Evolutionary conservation across 2,888 invertebrate genomes (phyloP), one percentile per base, ranked within the genome.

Genomic region (Macrostomum cliftonense): DNA sequence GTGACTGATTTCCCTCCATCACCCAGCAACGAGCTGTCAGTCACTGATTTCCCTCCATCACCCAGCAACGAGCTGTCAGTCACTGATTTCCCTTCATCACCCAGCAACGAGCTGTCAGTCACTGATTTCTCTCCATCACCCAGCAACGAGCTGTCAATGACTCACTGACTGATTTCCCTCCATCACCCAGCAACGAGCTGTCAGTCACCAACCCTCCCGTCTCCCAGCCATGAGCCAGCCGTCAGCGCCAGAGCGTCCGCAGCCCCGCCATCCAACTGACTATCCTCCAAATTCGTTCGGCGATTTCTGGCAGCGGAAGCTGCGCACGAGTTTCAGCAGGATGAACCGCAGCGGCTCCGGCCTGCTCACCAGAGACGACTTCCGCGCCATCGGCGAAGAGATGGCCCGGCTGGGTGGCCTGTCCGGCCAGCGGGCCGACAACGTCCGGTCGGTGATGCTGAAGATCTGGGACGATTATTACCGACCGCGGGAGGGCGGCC

Each of bases 271-370:
- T 21, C n/a, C 43, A 2, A 5, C 14, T 16, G 43, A 14, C 43
- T 43, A 43, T 9, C 43, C 43, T 2, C 14, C 43, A 5, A 36
- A 21, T 5, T 5, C 9, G 9, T 20, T 20, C 43, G 20, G 21
- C 43, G 43, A 43, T 13, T 43, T 43, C 43, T 43, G 28, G 21
- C 20, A 43, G 43, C 43, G 43, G 16, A 43, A 43, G 43, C 43
- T 43, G 43, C n/a, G 43, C 20, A 43, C 43, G 21, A 21, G 43
- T 17, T 43, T 43, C 43, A 7, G 43, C 43, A 2, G 14, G 14
- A 20, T 43, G 43, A 36, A 43, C 43, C 17, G n/a, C 17, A 43
- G 28, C 43, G 43, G 43, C 17, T 20, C 20, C 17, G 43, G 43
- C 9, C 43, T 43, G 14, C 43, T 43, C 2, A 43, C 43, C n/a